Evolutionary conservation across 1,140 invertebrate genomes (phyloP), one percentile per base, ranked within the genome.

Genomic region (Ylistrum balloti): DNA sequence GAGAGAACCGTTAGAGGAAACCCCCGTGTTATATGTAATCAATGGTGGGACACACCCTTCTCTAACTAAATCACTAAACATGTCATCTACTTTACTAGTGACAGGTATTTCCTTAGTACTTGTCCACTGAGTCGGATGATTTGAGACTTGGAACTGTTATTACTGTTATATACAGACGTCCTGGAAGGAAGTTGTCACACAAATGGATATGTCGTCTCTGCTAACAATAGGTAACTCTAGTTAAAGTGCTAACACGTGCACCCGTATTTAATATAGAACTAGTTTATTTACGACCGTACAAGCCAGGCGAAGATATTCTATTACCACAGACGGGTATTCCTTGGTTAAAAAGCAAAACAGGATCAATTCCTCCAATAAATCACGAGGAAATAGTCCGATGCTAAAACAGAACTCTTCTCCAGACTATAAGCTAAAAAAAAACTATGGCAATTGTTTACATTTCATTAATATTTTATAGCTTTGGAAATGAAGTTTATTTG

Each of bases 71-170:
- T 28, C n/a, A 28, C 22, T 74, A 74, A 74, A 74, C 56, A 74
- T 28, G 5, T 74, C 56, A 74, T 74, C 56, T 74, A 74, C 9
- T 74, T n/a, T 17, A 22, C n/a, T 5, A 74, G 22, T 0, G 56
- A 74, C 56, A 74, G 56, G 56, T 74, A 74, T 74, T n/a, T 74
- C 56, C n/a, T 74, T n/a, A 74, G 56, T 74, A 74, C n/a, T 74
- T 74, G 22, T 74, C 56, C 56, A 74, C 0, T 11, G 22, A 74
- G 20, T 74, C 56, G 56, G 5, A 74, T 74, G 22, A 74, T 74
- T 74, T 74, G 56, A 74, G 56, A 28, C 56, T 74, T 74, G 0
- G 56, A 74, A n/a, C 22, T 28, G 56, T 74, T 74, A 74, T 74
- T 74, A 74, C 28, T 74, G 56, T 74, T 28, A 28, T 74, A 74